Evolutionary conservation across 64 coral and sea anemone species (phyloP).

Genomic region (Pocillopora damicornis): DNA sequence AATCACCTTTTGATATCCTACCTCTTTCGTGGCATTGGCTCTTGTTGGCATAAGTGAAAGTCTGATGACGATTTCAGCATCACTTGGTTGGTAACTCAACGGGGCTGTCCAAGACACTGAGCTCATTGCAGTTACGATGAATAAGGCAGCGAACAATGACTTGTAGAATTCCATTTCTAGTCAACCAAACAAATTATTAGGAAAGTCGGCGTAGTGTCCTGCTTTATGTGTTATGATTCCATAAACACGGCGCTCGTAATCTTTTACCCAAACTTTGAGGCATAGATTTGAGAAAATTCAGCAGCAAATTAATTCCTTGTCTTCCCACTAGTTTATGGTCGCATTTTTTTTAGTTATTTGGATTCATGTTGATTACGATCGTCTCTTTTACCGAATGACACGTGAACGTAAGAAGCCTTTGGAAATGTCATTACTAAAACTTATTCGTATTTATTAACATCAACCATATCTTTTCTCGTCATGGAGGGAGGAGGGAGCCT

Average conservation of each 20-base stretch:
- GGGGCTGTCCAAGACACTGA: not conserved
- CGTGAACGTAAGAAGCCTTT: not conserved
- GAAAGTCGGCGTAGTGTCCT: too few species aligned
- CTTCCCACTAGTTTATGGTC: too few species aligned
- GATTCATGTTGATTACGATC: too few species aligned
- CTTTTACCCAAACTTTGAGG: too few species aligned
- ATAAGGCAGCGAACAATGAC: not conserved
- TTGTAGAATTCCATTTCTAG: not conserved
- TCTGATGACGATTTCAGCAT: not conserved
- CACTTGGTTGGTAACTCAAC: not conserved
- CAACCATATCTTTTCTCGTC: not conserved
- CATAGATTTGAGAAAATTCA: too few species aligned
- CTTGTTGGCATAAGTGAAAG: not conserved
- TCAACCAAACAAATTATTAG: not conserved
- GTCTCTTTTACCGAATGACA: not conserved
- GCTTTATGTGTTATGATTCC: too few species aligned
- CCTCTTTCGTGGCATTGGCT: conserved; percentile 7
- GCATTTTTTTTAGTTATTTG: too few species aligned
- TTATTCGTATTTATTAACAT: not conserved
- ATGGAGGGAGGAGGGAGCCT: too few species aligned
- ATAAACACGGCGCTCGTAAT: too few species aligned
- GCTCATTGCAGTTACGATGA: not conserved
- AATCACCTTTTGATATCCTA: not conserved
- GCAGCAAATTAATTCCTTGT: too few species aligned
- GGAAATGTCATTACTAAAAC: not conserved